Percentiles rank a stretch among this genome's conserved stretches.
phyloP scores from a whole-genome alignment of 2,113 vertebrate genomes.

The Mugil cephalus region DNA sequence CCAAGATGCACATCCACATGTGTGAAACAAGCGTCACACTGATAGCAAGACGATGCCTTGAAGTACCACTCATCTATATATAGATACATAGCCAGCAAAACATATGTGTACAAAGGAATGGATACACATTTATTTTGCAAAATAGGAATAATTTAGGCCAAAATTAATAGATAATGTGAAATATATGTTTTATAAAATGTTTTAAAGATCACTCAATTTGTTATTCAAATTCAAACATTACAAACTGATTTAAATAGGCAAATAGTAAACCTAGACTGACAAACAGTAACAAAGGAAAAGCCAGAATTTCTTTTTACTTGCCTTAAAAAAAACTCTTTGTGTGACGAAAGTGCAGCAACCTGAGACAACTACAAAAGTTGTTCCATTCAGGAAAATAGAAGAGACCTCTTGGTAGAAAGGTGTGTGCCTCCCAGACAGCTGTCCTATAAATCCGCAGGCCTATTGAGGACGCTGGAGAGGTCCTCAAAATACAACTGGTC shows the following conservation, averaged over 20 bases:
- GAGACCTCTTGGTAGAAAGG: background rate
- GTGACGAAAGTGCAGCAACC: background rate
- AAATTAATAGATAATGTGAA: no score
- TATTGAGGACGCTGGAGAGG: constrained; percentile 39
- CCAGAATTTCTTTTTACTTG: constrained; percentile 14
- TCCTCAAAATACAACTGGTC: background rate
- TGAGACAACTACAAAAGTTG: background rate
- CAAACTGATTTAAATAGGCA: background rate
- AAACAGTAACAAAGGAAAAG: background rate
- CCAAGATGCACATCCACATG: constrained; percentile 53
- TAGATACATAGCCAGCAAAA: no score
- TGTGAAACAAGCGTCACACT: constrained; percentile 35
- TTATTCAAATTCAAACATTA: no score
- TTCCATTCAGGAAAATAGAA: background rate
- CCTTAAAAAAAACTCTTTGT: background rate
- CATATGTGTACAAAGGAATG: no score
- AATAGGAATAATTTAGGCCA: no score
- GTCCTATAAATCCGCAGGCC: background rate
- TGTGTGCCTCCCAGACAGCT: background rate
- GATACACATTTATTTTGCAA: no score
- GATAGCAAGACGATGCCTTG: background rate
- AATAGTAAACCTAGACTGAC: background rate
- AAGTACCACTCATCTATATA: no score
- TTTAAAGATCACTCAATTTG: no score
- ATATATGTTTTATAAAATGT: no score